Conservation (phyloP, 2,888 invertebrate species). For the Andrena flavipes region DNA sequence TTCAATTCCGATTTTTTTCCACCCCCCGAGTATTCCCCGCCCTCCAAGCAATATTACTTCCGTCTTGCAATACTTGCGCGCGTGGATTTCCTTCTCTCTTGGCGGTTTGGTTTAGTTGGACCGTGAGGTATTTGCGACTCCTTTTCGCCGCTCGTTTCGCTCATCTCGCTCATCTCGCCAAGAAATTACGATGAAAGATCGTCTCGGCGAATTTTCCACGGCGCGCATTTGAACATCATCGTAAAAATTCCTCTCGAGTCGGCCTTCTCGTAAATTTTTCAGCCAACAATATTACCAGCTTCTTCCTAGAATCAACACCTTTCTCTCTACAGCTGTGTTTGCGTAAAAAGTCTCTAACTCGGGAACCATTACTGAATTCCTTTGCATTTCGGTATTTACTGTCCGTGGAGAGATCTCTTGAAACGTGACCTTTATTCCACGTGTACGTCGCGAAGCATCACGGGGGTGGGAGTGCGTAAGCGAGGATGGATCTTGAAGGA, state of each 20-base stretch:
- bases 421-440: no score
- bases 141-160: background rate
- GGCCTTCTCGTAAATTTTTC: background rate
- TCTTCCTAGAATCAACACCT: no score
- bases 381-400: background rate
- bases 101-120: background rate
- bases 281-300: background rate
- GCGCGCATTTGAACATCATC: background rate
- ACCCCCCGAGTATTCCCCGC: slow-evolving; percentile 1
- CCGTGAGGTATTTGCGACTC: slow-evolving; percentile 8
- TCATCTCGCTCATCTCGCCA: background rate
- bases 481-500: no score
- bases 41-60: slow-evolving; percentile 15
- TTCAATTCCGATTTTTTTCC: slow-evolving; percentile 43
- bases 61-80: slow-evolving; percentile 6
- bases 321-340: background rate
- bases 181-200: slow-evolving; percentile 21
- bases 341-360: background rate
- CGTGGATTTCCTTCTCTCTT: background rate
- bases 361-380: slow-evolving; percentile 27
- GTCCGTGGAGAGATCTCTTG: background rate
- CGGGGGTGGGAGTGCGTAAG: no score
- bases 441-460: no score
- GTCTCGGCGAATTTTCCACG: background rate
- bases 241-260: background rate